Conservation (phyloP, 2,113 vertebrate species). For the Rhegmatorhina hoffmannsi region DNA sequence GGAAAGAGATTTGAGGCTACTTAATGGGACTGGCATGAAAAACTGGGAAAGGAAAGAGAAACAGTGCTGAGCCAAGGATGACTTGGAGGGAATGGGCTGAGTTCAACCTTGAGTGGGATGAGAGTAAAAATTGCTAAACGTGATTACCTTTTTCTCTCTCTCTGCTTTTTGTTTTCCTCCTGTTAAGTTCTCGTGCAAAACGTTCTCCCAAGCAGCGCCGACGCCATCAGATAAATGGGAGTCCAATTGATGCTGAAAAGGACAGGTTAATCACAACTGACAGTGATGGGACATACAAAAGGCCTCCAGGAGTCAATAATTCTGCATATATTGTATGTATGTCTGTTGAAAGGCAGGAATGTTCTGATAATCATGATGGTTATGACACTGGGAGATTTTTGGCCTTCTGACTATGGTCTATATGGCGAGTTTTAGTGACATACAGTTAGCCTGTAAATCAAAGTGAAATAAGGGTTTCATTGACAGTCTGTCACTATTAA, state of each 20-base stretch:
- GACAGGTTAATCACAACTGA: conserved; percentile 93
- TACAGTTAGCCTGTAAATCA: neutral
- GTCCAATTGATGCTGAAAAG: conserved; percentile 86
- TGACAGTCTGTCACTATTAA: neutral
- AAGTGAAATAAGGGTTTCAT: neutral
- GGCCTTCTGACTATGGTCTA: neutral
- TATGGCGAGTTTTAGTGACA: neutral
- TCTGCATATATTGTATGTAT: conserved; percentile 91
- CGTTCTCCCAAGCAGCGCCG: conserved; percentile 91
- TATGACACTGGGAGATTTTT: neutral
- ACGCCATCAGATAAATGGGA: conserved; percentile 88
- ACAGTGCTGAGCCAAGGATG: neutral
- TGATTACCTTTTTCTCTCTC: neutral
- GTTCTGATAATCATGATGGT: neutral
- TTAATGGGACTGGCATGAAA: neutral
- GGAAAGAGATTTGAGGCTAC: neutral
- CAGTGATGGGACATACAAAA: conserved; percentile 90
- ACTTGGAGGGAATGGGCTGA: neutral
- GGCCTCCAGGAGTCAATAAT: conserved; percentile 95
- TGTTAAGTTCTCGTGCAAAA: conserved; percentile 82
- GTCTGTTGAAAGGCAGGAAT: neutral
- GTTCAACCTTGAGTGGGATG: neutral
- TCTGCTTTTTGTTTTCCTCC: neutral
- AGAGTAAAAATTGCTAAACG: neutral
- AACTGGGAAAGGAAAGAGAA: neutral